Evolutionary conservation across 2,888 invertebrate species (phyloP).

Genomic region (Gastrophysa polygoni): DNA sequence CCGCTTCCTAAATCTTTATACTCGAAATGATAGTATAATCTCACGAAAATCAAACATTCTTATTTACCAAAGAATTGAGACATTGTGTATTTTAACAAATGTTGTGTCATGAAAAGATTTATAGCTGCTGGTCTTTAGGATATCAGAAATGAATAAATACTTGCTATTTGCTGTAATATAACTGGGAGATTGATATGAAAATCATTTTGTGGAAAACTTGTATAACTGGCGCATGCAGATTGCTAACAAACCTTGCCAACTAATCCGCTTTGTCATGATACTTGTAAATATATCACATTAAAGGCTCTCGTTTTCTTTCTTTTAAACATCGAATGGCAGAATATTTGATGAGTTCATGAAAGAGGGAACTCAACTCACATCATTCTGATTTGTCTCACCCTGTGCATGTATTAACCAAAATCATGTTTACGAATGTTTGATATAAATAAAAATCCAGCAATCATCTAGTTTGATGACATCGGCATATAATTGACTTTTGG

Average conservation of each 20-base stretch:
- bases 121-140: constrained; percentile 7
- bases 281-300: too few species aligned
- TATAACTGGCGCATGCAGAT: too few species aligned
- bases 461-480: constrained; percentile 48
- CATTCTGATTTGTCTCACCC: too few species aligned
- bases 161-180: neutral
- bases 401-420: neutral
- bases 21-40: constrained; percentile 3
- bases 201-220: neutral
- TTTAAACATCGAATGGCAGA: too few species aligned
- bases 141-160: constrained; percentile 1
- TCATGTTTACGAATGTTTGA: neutral
- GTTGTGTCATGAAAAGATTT: constrained; percentile 10
- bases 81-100: neutral
- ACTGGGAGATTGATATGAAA: neutral
- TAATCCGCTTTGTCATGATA: neutral
- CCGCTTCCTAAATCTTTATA: neutral
- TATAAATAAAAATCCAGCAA: constrained; percentile 25
- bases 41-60: neutral
- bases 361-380: too few species aligned
- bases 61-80: constrained; percentile 12
- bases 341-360: too few species aligned
- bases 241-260: neutral
- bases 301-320: too few species aligned
- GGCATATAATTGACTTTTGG: constrained; percentile 52